phyloP scores from a whole-genome alignment of 1,140 invertebrate genomes.

The Coelopa frigida region DNA sequence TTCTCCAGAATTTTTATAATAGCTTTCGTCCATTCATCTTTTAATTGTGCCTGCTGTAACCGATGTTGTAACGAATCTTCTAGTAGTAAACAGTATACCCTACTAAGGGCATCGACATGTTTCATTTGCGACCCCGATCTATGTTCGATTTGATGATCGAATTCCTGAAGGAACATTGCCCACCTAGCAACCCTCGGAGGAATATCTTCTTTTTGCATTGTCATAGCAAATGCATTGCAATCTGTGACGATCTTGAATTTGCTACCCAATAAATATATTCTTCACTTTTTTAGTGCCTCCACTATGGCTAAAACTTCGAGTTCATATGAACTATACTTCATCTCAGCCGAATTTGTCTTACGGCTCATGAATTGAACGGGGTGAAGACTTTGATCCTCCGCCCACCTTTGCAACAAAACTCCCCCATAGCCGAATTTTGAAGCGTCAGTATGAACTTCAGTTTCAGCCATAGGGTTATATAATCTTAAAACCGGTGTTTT shows the following conservation, averaged over 20 bases:
- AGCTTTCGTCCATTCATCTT: slow-evolving; percentile 11
- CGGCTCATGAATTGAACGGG: slow-evolving; percentile 44
- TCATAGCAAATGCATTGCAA: slow-evolving; percentile 36
- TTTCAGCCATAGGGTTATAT: slow-evolving; percentile 23
- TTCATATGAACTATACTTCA: slow-evolving; percentile 36
- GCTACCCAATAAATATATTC: slow-evolving; percentile 19
- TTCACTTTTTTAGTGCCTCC: slow-evolving; percentile 30
- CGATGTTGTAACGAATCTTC: slow-evolving; percentile 3
- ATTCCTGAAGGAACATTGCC: slow-evolving; percentile 24
- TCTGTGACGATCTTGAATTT: slow-evolving; percentile 22
- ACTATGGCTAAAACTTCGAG: slow-evolving; percentile 45
- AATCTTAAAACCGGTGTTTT: slow-evolving; percentile 35
- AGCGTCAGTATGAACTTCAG: slow-evolving; percentile 42
- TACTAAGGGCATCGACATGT: slow-evolving; percentile 33
- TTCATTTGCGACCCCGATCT: slow-evolving; percentile 17
- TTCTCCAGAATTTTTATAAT: slow-evolving; percentile 5
- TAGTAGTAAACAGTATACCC: slow-evolving; percentile 12
- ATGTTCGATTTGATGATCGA: slow-evolving; percentile 24
- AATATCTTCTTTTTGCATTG: slow-evolving; percentile 30
- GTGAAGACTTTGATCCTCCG: slow-evolving; percentile 43
- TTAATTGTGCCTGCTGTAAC: slow-evolving; percentile 12
- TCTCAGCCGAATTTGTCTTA: slow-evolving; percentile 28
- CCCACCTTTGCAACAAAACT: slow-evolving; percentile 31
- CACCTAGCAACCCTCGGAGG: slow-evolving; percentile 26
- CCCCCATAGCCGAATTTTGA: slow-evolving; percentile 28